These are phyloP conservation scores for Limenitis camilla DNA, from an alignment of 2,888 invertebrate genomes.

Conservation along the genomic window DNA sequence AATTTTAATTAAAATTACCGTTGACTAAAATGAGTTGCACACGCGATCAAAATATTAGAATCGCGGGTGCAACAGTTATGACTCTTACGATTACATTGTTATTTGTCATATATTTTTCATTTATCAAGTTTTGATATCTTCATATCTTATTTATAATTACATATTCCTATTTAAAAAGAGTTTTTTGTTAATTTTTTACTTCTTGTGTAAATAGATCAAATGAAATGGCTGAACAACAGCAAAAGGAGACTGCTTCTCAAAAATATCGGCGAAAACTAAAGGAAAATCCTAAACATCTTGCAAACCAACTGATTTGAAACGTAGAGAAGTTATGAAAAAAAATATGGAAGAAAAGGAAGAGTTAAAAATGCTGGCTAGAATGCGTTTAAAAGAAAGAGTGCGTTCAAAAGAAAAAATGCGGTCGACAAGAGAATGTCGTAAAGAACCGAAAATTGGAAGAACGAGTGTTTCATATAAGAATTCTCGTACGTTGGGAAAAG, in stretches of 20 bases:
- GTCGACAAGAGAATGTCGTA: slow-evolving; percentile 24
- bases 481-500: slow-evolving; percentile 22
- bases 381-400: slow-evolving; percentile 13
- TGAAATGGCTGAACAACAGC: slow-evolving; percentile 10
- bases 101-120: slow-evolving; percentile 16
- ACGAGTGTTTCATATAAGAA: slow-evolving; percentile 15
- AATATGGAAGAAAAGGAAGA: slow-evolving; percentile 22
- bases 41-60: neutral
- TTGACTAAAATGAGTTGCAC: slow-evolving; percentile 19
- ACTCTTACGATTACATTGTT: neutral
- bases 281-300: slow-evolving; percentile 24
- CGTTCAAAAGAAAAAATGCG: slow-evolving; percentile 27
- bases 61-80: neutral
- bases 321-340: slow-evolving; percentile 24
- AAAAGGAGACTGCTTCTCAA: slow-evolving; percentile 24
- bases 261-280: slow-evolving; percentile 26
- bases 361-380: slow-evolving; percentile 23
- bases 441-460: slow-evolving; percentile 16
- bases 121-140: slow-evolving; percentile 17
- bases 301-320: slow-evolving; percentile 24
- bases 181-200: neutral
- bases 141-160: slow-evolving; percentile 16
- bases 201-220: neutral
- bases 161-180: neutral
- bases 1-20: slow-evolving; percentile 13